Conservation (phyloP, 2,797 vertebrate species). For the Cyprinodon diabolis region DNA sequence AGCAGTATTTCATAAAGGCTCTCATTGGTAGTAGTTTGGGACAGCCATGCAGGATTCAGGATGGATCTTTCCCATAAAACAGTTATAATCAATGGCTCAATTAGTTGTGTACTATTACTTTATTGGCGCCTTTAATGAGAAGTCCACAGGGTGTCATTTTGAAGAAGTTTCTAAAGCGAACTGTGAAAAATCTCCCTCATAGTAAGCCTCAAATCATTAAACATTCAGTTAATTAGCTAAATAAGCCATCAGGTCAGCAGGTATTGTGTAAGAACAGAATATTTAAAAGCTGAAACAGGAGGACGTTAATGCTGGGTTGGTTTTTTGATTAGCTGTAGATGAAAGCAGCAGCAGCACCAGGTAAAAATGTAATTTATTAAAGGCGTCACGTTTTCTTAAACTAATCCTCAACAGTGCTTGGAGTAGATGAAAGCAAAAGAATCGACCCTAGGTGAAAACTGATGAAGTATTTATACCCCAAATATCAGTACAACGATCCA, state of each 20-base stretch:
- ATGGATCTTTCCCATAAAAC: background rate
- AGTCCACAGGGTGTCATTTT: background rate
- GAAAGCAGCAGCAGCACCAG: background rate
- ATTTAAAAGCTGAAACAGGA: background rate
- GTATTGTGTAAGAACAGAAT: background rate
- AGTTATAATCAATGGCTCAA: background rate
- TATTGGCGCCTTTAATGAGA: background rate
- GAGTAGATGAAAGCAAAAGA: slow-evolving; percentile 1
- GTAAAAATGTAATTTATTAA: background rate
- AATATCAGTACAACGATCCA: background rate
- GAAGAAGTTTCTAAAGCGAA: background rate
- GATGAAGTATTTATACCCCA: background rate
- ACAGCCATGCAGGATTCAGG: background rate
- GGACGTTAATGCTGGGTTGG: background rate
- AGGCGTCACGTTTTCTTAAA: background rate
- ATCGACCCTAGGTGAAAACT: background rate
- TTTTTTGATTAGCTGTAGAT: background rate
- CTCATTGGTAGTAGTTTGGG: background rate
- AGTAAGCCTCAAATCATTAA: background rate
- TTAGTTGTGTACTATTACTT: background rate
- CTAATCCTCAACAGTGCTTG: background rate
- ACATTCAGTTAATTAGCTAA: background rate
- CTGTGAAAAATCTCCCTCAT: background rate
- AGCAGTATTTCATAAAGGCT: background rate
- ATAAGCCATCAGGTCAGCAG: slow-evolving; percentile 4